A percentile compares a stretch with the other conserved stretches of the same genome.
phyloP scores from a whole-genome alignment of 1,140 invertebrate species.

The Drosophila sp. region DNA sequence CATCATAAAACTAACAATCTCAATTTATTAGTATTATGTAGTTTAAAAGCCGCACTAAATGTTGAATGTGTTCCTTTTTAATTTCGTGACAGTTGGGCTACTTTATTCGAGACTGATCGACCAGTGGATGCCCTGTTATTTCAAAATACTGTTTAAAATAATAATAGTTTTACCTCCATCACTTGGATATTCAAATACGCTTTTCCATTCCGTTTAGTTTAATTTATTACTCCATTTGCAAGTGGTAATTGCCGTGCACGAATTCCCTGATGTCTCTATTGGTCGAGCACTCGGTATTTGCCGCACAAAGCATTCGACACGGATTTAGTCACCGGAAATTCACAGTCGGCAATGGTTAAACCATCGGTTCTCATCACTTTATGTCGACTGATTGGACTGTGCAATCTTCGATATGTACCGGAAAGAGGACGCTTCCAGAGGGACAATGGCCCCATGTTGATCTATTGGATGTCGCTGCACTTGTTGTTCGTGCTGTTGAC shows the following conservation, averaged over 20 bases:
- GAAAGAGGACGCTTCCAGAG: conserved; percentile 1
- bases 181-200: too few species aligned
- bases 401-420: conserved; percentile 44
- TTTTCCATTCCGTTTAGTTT: too few species aligned
- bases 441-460: conserved; percentile 22
- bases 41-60: too few species aligned
- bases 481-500: conserved; percentile 45
- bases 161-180: too few species aligned
- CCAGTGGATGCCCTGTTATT: too few species aligned
- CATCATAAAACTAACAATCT: too few species aligned
- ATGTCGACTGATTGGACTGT: conserved; percentile 45
- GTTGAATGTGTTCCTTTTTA: too few species aligned
- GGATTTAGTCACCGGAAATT: background rate
- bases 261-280: background rate
- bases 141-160: too few species aligned
- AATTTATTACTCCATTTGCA: too few species aligned
- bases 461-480: conserved; percentile 52
- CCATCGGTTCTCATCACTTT: conserved; percentile 4
- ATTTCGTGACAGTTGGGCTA: too few species aligned
- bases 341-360: conserved; percentile 4
- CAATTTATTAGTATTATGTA: too few species aligned
- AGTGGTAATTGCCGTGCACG: background rate
- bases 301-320: background rate
- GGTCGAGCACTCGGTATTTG: background rate
- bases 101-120: too few species aligned